phyloP scores from a whole-genome alignment of 2,113 vertebrate genomes.

The Tauraco erythrolophus region DNA sequence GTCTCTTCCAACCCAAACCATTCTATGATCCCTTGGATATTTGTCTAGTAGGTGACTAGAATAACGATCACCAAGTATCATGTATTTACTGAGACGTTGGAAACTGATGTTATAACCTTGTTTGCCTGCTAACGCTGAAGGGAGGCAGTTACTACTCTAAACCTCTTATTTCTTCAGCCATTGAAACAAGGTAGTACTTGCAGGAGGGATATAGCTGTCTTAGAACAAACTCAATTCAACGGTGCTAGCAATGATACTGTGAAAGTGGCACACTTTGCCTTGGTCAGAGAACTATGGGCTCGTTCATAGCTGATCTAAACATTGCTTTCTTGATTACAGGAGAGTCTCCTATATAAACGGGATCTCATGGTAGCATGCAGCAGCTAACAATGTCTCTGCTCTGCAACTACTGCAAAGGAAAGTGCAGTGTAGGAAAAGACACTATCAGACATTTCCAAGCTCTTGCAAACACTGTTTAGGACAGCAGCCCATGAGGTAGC shows the following conservation, averaged over 20 bases:
- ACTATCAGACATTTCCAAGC: background rate
- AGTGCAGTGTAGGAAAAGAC: background rate
- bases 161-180: background rate
- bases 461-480: background rate
- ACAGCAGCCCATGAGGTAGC: background rate
- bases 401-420: background rate
- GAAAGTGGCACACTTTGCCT: background rate
- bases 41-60: background rate
- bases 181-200: background rate
- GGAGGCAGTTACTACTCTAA: background rate
- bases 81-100: rapidly evolving
- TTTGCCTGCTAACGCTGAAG: background rate
- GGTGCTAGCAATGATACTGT: background rate
- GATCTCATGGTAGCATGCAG: background rate
- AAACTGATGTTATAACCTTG: background rate
- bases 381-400: background rate
- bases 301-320: background rate
- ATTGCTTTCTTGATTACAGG: background rate
- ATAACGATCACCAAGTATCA: background rate
- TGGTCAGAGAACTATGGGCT: background rate
- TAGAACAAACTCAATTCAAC: background rate
- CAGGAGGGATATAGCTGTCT: background rate
- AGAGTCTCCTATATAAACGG: background rate
- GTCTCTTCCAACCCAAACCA: no score
- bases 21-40: background rate